Percentiles rank a stretch among this genome's conserved stretches.
Conservation (phyloP, 2,113 vertebrate genomes). For the Proteles cristata region DNA sequence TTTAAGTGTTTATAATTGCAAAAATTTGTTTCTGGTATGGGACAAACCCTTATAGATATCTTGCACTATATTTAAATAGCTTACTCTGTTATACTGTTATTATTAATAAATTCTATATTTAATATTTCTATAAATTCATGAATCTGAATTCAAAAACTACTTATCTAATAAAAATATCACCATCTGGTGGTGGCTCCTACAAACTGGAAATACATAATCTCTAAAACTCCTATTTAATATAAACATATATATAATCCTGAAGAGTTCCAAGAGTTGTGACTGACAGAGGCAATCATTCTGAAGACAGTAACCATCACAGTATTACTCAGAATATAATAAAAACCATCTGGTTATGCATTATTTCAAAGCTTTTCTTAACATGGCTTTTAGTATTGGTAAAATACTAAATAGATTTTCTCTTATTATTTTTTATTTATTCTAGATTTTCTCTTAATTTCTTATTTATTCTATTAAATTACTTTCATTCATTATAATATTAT, state of each 20-base stretch:
- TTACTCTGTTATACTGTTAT: neutral
- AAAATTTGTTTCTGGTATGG: neutral
- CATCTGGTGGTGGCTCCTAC: slow-evolving; percentile 61
- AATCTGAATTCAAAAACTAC: slow-evolving; percentile 3
- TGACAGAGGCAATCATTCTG: slow-evolving; percentile 5
- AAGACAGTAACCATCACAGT: neutral
- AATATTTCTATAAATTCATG: neutral
- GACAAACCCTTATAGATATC: neutral
- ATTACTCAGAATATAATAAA: slow-evolving; percentile 3
- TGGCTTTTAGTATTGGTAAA: neutral
- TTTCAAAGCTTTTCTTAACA: neutral
- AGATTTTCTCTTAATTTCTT: slow-evolving; percentile 24
- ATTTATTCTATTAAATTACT: neutral
- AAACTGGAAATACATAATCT: slow-evolving; percentile 46
- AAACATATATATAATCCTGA: neutral
- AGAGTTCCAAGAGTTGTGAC: neutral
- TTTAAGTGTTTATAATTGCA: neutral
- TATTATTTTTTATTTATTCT: neutral
- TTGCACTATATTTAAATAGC: slow-evolving; percentile 3
- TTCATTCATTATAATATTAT: neutral
- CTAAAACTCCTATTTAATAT: neutral
- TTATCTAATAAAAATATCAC: slow-evolving; percentile 58
- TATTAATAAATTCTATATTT: slow-evolving; percentile 33
- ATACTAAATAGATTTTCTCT: too few species aligned
- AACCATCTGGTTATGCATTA: neutral